These are phyloP conservation scores for Geopemphigus sp. DNA, from an alignment of 1,140 invertebrate genomes.

Conservation along the genomic window DNA sequence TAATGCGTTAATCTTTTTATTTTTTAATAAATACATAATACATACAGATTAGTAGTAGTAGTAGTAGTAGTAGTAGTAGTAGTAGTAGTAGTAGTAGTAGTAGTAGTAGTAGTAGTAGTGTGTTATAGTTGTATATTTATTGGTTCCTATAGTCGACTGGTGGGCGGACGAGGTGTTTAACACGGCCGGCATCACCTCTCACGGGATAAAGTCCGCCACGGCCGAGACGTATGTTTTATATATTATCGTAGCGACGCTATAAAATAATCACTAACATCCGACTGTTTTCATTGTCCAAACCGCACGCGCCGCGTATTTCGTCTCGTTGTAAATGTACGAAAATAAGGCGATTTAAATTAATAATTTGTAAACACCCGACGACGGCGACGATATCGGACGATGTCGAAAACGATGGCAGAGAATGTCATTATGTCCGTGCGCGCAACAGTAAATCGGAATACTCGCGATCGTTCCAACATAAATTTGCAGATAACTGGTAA, in stretches of 20 bases:
- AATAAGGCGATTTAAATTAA: constrained; percentile 17
- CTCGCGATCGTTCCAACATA: background rate
- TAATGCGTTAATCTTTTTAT: too few species aligned
- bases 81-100: too few species aligned
- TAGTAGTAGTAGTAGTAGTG: too few species aligned
- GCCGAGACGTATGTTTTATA: background rate
- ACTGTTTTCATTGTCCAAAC: background rate
- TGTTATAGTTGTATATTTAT: too few species aligned
- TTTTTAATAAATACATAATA: too few species aligned
- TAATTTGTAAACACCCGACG: constrained; percentile 15
- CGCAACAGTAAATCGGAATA: constrained; percentile 8
- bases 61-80: too few species aligned
- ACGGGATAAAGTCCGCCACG: background rate
- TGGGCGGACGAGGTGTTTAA: too few species aligned
- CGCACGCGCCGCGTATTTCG: background rate
- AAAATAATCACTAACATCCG: too few species aligned
- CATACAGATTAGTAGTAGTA: too few species aligned
- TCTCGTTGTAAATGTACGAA: background rate
- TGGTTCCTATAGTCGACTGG: too few species aligned
- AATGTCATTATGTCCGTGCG: background rate
- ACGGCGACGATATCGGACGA: background rate
- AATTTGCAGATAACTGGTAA: too few species aligned
- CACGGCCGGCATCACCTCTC: background rate
- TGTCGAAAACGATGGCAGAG: background rate
- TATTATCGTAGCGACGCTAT: background rate